Evolutionary conservation across 2,888 invertebrate genomes (phyloP).

Genomic region (Rhopalosiphum nymphaeae): DNA sequence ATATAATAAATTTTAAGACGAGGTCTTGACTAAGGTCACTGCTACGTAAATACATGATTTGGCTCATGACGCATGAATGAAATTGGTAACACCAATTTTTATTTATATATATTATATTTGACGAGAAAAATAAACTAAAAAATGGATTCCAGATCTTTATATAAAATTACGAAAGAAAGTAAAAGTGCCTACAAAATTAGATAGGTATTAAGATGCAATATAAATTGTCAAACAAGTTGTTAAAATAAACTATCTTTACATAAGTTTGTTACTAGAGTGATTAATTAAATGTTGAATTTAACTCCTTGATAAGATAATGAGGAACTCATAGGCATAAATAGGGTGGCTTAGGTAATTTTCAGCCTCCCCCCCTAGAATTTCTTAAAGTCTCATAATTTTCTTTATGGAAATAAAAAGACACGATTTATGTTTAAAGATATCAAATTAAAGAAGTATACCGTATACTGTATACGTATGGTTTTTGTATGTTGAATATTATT

Average conservation of each 20-base stretch:
- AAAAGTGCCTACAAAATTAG: background rate
- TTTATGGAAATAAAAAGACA: no score
- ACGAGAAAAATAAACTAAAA: background rate
- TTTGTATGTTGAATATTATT: no score
- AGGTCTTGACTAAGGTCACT: constrained; percentile 55
- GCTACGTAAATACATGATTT: background rate
- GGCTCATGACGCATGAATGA: constrained; percentile 34
- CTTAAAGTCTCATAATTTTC: no score
- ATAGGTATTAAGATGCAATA: background rate
- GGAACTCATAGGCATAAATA: no score
- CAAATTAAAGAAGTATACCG: no score
- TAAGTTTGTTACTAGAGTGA: background rate
- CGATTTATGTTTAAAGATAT: no score
- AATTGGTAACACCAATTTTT: background rate
- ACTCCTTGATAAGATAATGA: background rate
- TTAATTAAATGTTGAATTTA: background rate
- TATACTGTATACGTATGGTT: no score
- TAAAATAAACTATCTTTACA: constrained; percentile 9
- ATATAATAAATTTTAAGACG: constrained; percentile 13
- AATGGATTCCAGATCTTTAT: background rate
- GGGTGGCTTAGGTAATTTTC: no score
- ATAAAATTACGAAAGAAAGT: background rate
- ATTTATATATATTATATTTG: background rate
- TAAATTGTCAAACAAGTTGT: background rate
- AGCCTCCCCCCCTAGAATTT: no score